Evolutionary conservation across 2,888 invertebrate genomes (phyloP), one percentile per base, ranked within the genome.

Genomic region (Hartigia nigra): DNA sequence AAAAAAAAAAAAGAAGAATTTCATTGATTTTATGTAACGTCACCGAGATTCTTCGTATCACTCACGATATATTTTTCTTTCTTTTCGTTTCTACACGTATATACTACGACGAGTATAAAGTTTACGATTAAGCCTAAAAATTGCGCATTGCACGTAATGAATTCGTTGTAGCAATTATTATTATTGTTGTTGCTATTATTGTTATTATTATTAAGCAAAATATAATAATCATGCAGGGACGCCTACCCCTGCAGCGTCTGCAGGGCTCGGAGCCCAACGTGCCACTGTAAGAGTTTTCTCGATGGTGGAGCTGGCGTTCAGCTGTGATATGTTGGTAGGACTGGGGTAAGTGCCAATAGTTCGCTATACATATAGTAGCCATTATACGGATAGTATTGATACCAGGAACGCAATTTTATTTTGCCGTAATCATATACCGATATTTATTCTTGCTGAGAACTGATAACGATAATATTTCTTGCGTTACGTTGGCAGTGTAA

Each of bases 271-370:
- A 74, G 77, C 81, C 82, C 82, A 79, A 82, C 78, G 82, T 82
- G 83, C 82, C 81, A 86, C 86, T 87, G 85, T 82, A 82, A 81
- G 81, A 82, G 78, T 78, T 78, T 55, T 23, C 55, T 55, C 55
- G 55, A 55, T 23, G 55, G 55, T 55, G 55, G 55, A 55, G 55
- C 55, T 55, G 55, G 55, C 14, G 55, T 55, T 23, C 14, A 55
- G 55, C 55, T 55, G 9, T 23, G 35, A 9, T 39, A 9, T 55
- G 55, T 55, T 55, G 55, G 55, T 23, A 55, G 23, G 23, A 55
- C 55, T 55, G 55, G 55, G 55, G 23, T 14, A 55, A 55, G 9
- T 55, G 55, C 55, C 55, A 55, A 55, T 55, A 55, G 23, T 55
- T 55, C 55, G 55, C 23, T 55, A 55, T 55, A 55, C 23, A 55